phyloP scores from a whole-genome alignment of 2,113 vertebrate genomes.

The Antennarius striatus region DNA sequence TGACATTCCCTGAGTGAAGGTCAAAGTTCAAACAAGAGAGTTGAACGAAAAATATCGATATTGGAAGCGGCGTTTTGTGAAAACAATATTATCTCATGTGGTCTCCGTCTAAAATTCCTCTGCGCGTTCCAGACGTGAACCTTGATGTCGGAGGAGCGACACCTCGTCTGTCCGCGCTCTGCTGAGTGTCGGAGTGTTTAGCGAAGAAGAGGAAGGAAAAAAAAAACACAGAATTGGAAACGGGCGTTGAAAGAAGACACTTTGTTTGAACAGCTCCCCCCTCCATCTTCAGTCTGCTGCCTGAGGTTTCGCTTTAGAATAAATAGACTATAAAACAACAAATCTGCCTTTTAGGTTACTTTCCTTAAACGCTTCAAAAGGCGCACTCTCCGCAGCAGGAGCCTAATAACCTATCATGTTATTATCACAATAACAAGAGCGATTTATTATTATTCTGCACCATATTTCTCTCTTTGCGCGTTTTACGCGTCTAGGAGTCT shows the following conservation, averaged over 20 bases:
- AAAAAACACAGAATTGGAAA: constrained; percentile 52
- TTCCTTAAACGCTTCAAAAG: neutral
- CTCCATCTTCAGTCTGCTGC: neutral
- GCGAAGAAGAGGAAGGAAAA: constrained; percentile 10
- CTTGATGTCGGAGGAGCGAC: constrained; percentile 64
- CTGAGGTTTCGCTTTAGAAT: constrained; percentile 1
- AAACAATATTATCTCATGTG: constrained; percentile 36
- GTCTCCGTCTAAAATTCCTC: constrained; percentile 8
- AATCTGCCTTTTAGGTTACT: neutral
- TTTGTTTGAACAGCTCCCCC: constrained; percentile 69
- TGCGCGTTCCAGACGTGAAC: constrained; percentile 13
- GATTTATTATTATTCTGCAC: too few species aligned
- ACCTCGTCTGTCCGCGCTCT: constrained; percentile 57
- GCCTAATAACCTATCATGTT: too few species aligned
- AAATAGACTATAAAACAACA: neutral
- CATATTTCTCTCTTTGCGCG: too few species aligned
- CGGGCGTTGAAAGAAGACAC: constrained; percentile 72
- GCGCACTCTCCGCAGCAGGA: too few species aligned
- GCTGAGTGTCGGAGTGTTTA: constrained; percentile 35
- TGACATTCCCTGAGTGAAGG: neutral
- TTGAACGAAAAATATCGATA: neutral
- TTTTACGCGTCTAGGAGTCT: too few species aligned
- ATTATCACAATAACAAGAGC: too few species aligned
- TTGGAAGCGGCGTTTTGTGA: constrained; percentile 25
- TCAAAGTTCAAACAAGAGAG: constrained; percentile 28